Evolutionary conservation across 2,113 vertebrate species (phyloP).

Genomic region (Daboia siamensis): DNA sequence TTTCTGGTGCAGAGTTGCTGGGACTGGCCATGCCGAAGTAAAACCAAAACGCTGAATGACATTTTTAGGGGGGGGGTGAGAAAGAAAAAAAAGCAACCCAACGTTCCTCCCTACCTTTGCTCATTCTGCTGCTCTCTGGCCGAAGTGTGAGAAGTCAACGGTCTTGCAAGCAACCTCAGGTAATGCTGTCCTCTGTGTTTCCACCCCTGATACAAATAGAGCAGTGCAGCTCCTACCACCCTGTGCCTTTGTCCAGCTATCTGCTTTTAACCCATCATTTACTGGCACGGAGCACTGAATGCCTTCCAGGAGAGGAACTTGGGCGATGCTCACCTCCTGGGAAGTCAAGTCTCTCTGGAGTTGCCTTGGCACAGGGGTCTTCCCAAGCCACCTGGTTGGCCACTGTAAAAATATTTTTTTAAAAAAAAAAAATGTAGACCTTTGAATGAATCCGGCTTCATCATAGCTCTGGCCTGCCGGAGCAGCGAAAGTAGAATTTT

Average conservation of each 20-base stretch:
- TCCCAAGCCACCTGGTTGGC: not conserved
- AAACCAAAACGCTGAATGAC: not conserved
- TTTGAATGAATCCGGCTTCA: not conserved
- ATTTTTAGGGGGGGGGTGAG: not conserved
- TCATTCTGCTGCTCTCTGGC: constrained; percentile 58
- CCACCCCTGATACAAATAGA: constrained; percentile 43
- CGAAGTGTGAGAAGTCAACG: constrained; percentile 17
- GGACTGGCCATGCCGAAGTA: not conserved
- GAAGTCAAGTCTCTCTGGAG: not conserved
- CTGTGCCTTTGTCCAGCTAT: constrained; percentile 59
- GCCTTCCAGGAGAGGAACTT: not conserved
- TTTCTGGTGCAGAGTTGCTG: not conserved
- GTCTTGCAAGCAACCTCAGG: not conserved
- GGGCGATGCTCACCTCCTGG: not conserved
- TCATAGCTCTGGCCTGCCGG: not conserved
- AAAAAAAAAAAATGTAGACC: not conserved
- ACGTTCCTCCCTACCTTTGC: constrained; percentile 61
- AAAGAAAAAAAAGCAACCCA: not conserved
- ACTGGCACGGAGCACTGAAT: constrained; percentile 17
- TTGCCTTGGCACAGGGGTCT: not conserved
- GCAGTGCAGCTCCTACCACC: constrained; percentile 57
- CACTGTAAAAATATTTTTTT: not conserved
- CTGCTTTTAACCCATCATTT: constrained; percentile 55
- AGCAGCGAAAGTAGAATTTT: not conserved
- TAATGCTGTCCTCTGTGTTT: constrained; percentile 47